Percentiles rank a stretch among this genome's conserved stretches.
Evolutionary conservation across 2,113 vertebrate genomes (phyloP).

Genomic region (Paratilapia polleni): DNA sequence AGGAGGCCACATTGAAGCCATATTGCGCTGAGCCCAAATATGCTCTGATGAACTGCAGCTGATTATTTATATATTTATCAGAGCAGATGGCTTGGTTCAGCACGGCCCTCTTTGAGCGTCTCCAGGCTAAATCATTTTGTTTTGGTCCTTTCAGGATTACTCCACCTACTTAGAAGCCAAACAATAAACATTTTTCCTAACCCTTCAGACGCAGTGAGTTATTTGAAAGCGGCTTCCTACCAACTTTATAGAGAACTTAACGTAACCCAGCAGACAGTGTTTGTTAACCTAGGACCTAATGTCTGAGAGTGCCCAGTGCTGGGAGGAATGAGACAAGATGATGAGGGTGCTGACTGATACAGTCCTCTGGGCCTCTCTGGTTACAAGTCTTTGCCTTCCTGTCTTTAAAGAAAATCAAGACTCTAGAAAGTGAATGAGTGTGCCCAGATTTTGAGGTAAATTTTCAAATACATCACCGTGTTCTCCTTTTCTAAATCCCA

Average conservation of each 20-base stretch:
- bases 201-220: not conserved
- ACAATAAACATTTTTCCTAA: not conserved
- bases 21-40: slow-evolving; percentile 36
- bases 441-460: not conserved
- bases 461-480: not conserved
- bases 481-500: not conserved
- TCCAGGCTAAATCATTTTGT: slow-evolving; percentile 30
- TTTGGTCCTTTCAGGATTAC: slow-evolving; percentile 25
- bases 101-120: slow-evolving; percentile 31
- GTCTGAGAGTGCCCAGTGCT: slow-evolving; percentile 22
- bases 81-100: slow-evolving; percentile 64
- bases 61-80: slow-evolving; percentile 64
- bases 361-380: slow-evolving; percentile 67
- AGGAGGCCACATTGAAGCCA: slow-evolving; percentile 37
- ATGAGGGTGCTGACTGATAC: slow-evolving; percentile 62
- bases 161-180: not conserved
- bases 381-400: slow-evolving; percentile 68
- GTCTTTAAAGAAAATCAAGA: slow-evolving; percentile 58
- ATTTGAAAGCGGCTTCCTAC: not conserved
- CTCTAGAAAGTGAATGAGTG: slow-evolving; percentile 1
- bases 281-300: slow-evolving; percentile 22
- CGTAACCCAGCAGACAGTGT: slow-evolving; percentile 9
- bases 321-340: slow-evolving; percentile 28
- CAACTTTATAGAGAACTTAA: not conserved
- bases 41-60: slow-evolving; percentile 55